Conservation (phyloP, 37 sponge, comb jelly and placozoan genomes). For the Aplysina aerophoba region DNA sequence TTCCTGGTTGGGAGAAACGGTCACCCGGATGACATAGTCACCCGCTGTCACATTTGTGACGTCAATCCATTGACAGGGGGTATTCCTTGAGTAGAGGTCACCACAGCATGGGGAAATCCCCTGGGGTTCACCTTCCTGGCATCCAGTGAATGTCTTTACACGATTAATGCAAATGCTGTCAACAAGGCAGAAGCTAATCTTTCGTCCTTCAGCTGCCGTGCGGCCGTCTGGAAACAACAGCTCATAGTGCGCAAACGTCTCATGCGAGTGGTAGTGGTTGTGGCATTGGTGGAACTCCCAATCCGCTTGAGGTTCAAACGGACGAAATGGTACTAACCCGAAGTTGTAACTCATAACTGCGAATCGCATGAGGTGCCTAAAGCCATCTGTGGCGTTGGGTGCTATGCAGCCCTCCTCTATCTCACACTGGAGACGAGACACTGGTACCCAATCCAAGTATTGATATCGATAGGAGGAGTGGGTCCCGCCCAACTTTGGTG, state of each 20-base stretch:
- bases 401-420: constrained; percentile 1
- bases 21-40: constrained; percentile 56
- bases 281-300: constrained; percentile 90
- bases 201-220: constrained; percentile 87
- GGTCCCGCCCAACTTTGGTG: no score
- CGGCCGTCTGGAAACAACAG: constrained; percentile 47
- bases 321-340: constrained; percentile 54
- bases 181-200: constrained; percentile 92
- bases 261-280: constrained; percentile 90
- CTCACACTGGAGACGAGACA: background rate
- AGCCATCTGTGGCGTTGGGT: no score
- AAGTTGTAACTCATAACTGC: constrained; percentile 66
- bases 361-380: constrained; percentile 55
- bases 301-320: constrained; percentile 17
- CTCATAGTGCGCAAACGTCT: constrained; percentile 82
- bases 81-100: constrained; percentile 64
- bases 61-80: constrained; percentile 95
- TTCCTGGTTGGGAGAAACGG: constrained; percentile 59
- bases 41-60: constrained; percentile 72
- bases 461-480: background rate
- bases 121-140: constrained; percentile 36
- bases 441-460: background rate
- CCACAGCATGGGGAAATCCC: constrained; percentile 86
- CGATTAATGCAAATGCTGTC: constrained; percentile 66
- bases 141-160: no score